Evolutionary conservation across 2,797 vertebrate species (phyloP).

Genomic region (Squalus acanthias): DNA sequence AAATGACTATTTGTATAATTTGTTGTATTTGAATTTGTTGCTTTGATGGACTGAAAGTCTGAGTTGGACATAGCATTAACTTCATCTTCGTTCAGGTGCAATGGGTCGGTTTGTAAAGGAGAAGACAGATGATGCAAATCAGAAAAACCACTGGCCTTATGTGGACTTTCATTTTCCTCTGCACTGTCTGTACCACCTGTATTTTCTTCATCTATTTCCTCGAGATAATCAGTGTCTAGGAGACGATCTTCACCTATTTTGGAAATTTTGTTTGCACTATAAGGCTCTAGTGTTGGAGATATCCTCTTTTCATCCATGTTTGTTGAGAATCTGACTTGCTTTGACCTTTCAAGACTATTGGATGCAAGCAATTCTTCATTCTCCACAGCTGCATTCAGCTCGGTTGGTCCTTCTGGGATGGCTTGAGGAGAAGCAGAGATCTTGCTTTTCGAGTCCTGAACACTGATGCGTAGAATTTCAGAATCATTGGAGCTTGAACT

Average conservation of each 20-base stretch:
- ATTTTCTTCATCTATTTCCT: neutral
- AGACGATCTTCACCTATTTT: conserved; percentile 56
- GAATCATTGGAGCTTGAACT: conserved; percentile 73
- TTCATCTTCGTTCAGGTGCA: neutral
- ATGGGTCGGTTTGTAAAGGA: neutral
- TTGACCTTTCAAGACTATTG: conserved; percentile 60
- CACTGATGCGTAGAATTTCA: conserved; percentile 51
- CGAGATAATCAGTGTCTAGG: conserved; percentile 53
- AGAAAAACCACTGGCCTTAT: neutral
- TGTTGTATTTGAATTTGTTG: conserved; percentile 39
- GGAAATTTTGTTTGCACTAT: conserved; percentile 47
- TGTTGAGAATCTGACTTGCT: conserved; percentile 74
- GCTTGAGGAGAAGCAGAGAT: conserved; percentile 47
- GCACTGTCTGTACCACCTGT: neutral
- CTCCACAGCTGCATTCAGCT: conserved; percentile 45
- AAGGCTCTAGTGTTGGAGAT: conserved; percentile 46
- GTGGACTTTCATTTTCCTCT: neutral
- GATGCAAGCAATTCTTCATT: conserved; percentile 44
- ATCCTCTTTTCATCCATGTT: conserved; percentile 43
- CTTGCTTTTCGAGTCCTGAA: conserved; percentile 51
- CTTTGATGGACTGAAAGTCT: neutral
- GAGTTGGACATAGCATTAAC: neutral
- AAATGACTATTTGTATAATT: neutral
- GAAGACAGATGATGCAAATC: neutral
- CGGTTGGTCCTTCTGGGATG: conserved; percentile 57